Evolutionary conservation across 2,888 invertebrate species (phyloP).

Genomic region (Choristoneura rosaceana): DNA sequence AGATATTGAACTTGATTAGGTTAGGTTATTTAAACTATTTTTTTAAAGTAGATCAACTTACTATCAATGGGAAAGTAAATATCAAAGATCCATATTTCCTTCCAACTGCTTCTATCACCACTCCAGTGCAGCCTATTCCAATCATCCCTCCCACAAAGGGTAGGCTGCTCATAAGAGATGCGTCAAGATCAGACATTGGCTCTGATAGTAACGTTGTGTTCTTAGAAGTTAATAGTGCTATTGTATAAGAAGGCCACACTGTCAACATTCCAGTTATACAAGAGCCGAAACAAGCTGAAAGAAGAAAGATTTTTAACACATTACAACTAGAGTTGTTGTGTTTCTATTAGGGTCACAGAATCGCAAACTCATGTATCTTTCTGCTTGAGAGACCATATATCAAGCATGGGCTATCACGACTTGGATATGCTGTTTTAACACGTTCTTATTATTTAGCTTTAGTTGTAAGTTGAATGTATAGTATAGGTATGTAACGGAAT

Average conservation of each 20-base stretch:
- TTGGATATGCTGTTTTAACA: too few relatives aligned
- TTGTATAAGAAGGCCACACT: not conserved
- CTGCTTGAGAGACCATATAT: too few relatives aligned
- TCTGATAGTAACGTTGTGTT: not conserved
- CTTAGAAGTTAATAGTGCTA: not conserved
- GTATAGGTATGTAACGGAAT: too few relatives aligned
- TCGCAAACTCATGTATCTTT: too few relatives aligned
- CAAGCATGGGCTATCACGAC: too few relatives aligned
- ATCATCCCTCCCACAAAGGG: not conserved
- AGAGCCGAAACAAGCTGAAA: not conserved
- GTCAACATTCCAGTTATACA: not conserved
- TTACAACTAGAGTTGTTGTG: too few relatives aligned
- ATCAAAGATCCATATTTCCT: not conserved
- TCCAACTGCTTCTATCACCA: not conserved
- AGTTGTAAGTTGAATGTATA: too few relatives aligned
- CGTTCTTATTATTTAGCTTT: too few relatives aligned
- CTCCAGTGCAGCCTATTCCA: not conserved
- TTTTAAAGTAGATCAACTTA: too few relatives aligned
- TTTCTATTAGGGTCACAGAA: too few relatives aligned
- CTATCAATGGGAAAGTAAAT: not conserved
- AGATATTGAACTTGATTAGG: too few relatives aligned
- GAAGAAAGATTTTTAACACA: not conserved
- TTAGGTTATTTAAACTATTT: too few relatives aligned
- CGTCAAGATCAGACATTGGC: not conserved
- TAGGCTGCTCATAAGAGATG: not conserved